A percentile compares a stretch with the other conserved stretches of the same genome.
These are phyloP conservation scores for Dendropsophus ebraccatus DNA, from an alignment of 2,113 vertebrate genomes.

Conservation along the genomic window DNA sequence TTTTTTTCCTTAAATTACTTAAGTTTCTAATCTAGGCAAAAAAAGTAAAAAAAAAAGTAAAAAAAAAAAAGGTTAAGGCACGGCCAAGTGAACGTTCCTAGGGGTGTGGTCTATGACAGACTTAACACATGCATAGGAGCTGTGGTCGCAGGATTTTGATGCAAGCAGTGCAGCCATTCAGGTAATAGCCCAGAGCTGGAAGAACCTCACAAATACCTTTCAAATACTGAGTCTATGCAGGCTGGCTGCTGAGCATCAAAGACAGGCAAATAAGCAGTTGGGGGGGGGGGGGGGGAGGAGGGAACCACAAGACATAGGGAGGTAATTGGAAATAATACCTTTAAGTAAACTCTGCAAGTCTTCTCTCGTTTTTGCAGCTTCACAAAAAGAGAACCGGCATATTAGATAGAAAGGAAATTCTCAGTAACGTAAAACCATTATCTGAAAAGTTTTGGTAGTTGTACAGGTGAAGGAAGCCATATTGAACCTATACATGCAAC, in stretches of 20 bases:
- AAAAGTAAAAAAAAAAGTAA: not conserved
- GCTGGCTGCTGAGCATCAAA: constrained; percentile 79
- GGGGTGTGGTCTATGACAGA: not conserved
- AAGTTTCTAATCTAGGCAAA: not conserved
- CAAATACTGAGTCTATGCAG: not conserved
- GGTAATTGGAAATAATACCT: constrained; percentile 86
- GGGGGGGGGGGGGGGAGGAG: constrained; percentile 71
- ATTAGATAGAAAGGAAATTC: constrained; percentile 71
- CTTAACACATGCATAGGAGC: constrained; percentile 12
- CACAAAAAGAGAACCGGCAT: constrained; percentile 83
- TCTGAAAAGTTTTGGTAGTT: too few species aligned
- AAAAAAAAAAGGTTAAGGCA: not conserved
- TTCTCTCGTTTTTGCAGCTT: constrained; percentile 99
- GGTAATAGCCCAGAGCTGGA: too few species aligned
- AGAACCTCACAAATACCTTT: too few species aligned
- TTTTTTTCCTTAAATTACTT: not conserved
- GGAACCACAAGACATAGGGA: constrained; percentile 80
- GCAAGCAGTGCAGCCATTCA: not conserved
- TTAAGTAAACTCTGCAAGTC: constrained; percentile 99
- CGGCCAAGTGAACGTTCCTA: not conserved
- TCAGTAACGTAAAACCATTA: not conserved
- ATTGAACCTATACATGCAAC: too few species aligned
- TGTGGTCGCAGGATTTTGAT: not conserved
- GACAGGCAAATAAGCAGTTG: constrained; percentile 78
- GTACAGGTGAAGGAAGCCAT: not conserved